phyloP scores from a whole-genome alignment of 2,888 invertebrate genomes.

The Nomada fabriciana region DNA sequence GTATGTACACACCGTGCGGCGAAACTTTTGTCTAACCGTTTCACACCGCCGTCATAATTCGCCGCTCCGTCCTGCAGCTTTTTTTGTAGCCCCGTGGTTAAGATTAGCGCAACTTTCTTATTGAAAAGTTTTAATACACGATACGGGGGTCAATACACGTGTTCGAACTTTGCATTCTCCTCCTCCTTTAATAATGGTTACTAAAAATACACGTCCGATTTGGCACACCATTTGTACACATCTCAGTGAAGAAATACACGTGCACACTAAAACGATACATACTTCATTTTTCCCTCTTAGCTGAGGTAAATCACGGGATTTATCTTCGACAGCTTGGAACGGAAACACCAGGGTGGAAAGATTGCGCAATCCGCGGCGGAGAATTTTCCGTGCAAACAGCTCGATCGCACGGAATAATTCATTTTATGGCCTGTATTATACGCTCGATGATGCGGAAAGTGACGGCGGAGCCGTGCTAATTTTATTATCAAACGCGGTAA shows the following conservation, averaged over 20 bases:
- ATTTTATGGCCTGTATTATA: conserved; percentile 50
- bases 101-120: too few relatives aligned
- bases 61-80: too few relatives aligned
- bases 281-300: too few relatives aligned
- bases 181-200: too few relatives aligned
- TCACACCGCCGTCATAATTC: too few relatives aligned
- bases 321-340: conserved; percentile 1
- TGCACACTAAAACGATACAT: too few relatives aligned
- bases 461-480: conserved; percentile 24
- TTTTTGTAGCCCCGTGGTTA: neutral
- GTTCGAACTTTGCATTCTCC: too few relatives aligned
- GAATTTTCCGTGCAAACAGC: conserved; percentile 38
- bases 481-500: conserved; percentile 49
- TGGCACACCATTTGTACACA: too few relatives aligned
- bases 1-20: neutral
- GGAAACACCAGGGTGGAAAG: conserved; percentile 12
- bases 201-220: too few relatives aligned
- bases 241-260: too few relatives aligned
- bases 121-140: too few relatives aligned
- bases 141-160: too few relatives aligned
- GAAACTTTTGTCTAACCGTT: neutral
- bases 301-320: neutral
- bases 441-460: conserved; percentile 55
- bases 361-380: conserved; percentile 23
- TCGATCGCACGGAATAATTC: conserved; percentile 54